Percentiles rank a stretch among this genome's conserved stretches.
These are phyloP conservation scores for Enteromius anoplus DNA, from an alignment of 2,797 vertebrate species.

Conservation along the genomic window DNA sequence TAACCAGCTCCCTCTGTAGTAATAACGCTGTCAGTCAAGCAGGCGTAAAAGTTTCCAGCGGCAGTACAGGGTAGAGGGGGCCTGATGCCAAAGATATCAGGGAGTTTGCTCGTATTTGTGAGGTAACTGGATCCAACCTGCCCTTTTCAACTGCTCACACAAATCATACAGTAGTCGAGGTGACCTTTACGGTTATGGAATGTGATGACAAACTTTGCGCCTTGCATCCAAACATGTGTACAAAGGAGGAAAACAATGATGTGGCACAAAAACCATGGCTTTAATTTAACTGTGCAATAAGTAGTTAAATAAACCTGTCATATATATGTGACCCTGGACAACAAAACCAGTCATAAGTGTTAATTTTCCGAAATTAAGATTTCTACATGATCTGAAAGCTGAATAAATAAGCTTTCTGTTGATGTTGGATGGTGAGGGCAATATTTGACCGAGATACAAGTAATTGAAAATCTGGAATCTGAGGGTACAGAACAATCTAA, in stretches of 20 bases:
- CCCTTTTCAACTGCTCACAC: background rate
- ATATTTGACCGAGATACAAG: too few species aligned
- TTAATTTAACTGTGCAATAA: background rate
- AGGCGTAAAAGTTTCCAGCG: background rate
- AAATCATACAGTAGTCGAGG: background rate
- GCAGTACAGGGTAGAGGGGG: background rate
- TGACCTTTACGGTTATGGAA: background rate
- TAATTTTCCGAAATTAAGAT: too few species aligned
- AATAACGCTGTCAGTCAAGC: constrained; percentile 34
- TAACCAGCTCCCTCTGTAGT: constrained; percentile 11
- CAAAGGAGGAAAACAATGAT: background rate
- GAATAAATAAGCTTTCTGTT: too few species aligned
- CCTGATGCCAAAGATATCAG: background rate
- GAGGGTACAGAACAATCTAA: too few species aligned
- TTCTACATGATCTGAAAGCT: too few species aligned
- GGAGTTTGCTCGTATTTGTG: constrained; percentile 10
- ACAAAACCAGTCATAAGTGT: too few species aligned
- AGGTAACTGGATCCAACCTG: background rate
- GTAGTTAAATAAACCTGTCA: too few species aligned
- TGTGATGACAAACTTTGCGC: background rate
- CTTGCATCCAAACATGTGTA: background rate
- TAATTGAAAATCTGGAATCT: too few species aligned
- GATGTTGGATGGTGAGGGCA: too few species aligned
- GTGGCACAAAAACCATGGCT: background rate
- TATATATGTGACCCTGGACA: too few species aligned